Base-by-base conservation (phyloP, 2,888 invertebrate species). In the Drosophila ezoana region DNA sequence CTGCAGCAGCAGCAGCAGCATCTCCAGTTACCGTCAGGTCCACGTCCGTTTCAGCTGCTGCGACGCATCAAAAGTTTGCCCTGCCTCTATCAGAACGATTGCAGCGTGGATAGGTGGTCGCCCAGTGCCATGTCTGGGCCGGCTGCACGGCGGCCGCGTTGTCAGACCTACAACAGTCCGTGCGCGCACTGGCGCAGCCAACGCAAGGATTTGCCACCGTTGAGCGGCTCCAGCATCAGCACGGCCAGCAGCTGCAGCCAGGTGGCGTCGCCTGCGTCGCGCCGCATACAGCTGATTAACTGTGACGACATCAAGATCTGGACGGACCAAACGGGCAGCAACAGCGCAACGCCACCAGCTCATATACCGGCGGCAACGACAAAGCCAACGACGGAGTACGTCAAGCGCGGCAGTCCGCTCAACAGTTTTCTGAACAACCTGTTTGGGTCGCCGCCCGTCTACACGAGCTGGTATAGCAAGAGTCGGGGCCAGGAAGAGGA, bases 221-320 rank as follows among this genome's bases (percentile, higher is more conserved):
- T 69, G 11, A 81, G 77, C 28, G 65, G 63, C 16, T 61, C 35
- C 52, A 66, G 60, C 49, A 41, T 60, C 4, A 74, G 75, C 51
- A 72, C 44, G 1, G 13, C 28, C 41, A 76, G 75, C 47, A 72
- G 68, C 14, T 49, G 60, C 63, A 72, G 75, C 16, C 76, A 67
- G 8, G 14, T 49, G 18, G 41, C 41, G 14, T 6, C 77, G 20
- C 51, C 61, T 4, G 23, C 59, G 23, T 73, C 70, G 6, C 73
- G 69, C 4, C 75, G 73, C 32, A 90, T 91, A 28, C 87, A 91
- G 53, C 45, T 92, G 10, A 90, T 92, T 1, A 92, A 92, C 67
- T 92, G 92, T 48, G 92, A 92, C 69, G 88, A 92, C 68, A 92
- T 92, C 16, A 91, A 92, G 76, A 92, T 92, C 57, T 90, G 92